These are phyloP conservation scores for Xenus cinereus DNA, from an alignment of 2,113 vertebrate species.

Conservation along the genomic window DNA sequence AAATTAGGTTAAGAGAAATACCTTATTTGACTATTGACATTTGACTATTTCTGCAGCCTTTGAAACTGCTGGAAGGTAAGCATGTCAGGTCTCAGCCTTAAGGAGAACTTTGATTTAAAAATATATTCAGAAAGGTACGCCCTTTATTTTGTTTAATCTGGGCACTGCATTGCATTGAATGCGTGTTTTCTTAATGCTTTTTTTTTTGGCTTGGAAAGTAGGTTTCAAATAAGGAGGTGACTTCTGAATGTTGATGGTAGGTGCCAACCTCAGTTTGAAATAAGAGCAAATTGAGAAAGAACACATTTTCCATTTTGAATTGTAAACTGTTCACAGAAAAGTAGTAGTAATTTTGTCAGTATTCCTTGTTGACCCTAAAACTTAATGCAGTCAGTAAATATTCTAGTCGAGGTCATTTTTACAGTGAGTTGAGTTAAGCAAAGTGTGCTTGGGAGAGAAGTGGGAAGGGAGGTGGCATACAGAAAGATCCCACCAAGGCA, in stretches of 20 bases:
- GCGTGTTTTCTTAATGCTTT: not conserved
- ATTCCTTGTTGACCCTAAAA: not conserved
- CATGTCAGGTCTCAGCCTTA: not conserved
- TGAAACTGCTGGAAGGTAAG: not conserved
- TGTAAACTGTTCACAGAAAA: not conserved
- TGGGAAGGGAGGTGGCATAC: not conserved
- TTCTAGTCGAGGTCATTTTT: not conserved
- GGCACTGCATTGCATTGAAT: not conserved
- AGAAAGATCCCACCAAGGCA: not conserved
- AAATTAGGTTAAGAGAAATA: not conserved
- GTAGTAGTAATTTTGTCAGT: not conserved
- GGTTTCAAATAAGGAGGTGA: not conserved
- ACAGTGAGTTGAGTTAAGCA: not conserved
- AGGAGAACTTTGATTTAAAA: not conserved
- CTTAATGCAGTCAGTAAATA: not conserved
- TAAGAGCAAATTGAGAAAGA: not conserved
- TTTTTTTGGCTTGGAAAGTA: not conserved
- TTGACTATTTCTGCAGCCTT: not conserved
- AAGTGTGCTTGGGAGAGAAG: not conserved
- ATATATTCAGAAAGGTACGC: not conserved
- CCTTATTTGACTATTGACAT: not conserved
- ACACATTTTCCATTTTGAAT: not conserved
- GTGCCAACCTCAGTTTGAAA: not conserved
- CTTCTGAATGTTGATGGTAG: not conserved
- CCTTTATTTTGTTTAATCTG: not conserved